These are phyloP conservation scores for Menidia menidia DNA, from an alignment of 2,797 vertebrate species.

Conservation along the genomic window DNA sequence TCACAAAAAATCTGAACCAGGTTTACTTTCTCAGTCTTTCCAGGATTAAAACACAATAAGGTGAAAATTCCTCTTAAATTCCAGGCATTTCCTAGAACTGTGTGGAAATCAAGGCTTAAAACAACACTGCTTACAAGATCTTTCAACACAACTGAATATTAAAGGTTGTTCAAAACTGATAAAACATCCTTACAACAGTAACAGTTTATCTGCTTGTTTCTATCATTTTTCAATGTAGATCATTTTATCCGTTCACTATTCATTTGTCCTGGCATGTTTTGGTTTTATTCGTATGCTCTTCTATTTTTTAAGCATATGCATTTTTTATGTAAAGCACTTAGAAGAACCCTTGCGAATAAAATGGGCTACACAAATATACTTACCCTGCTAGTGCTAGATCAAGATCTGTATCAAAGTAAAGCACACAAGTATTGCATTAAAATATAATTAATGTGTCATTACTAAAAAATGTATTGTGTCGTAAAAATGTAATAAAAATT, in stretches of 20 bases:
- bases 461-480: too few species aligned
- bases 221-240: background rate
- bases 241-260: background rate
- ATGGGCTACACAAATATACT: too few species aligned
- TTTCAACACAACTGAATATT: background rate
- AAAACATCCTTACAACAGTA: background rate
- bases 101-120: background rate
- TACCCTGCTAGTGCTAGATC: background rate
- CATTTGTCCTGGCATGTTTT: background rate
- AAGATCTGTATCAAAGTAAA: background rate
- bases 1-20: background rate
- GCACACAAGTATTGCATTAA: too few species aligned
- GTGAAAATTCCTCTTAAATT: background rate
- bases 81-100: background rate
- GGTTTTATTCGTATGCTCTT: constrained; percentile 2
- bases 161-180: too few species aligned
- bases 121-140: background rate
- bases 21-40: background rate
- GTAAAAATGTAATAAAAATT: too few species aligned
- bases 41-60: background rate
- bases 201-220: background rate
- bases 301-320: constrained; percentile 1
- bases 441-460: too few species aligned
- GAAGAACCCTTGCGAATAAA: background rate
- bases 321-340: background rate